Percentiles rank a stretch among this genome's conserved stretches.
Evolutionary conservation across 2,888 invertebrate genomes (phyloP).

Genomic region (Flabesymbios commensalis): DNA sequence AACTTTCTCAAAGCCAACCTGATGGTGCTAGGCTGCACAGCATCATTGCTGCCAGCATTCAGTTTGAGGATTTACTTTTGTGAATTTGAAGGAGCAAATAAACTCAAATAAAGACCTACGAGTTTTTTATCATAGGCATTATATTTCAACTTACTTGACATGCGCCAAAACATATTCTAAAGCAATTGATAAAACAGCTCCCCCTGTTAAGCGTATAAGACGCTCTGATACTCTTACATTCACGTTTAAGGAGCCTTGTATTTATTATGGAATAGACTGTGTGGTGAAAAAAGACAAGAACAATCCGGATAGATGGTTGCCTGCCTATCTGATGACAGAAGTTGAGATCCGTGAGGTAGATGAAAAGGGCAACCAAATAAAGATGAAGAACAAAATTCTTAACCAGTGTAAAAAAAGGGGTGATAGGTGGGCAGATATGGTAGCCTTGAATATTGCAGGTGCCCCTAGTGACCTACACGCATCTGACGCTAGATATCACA

Average conservation of each 20-base stretch:
- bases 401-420: neutral
- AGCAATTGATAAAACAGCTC: neutral
- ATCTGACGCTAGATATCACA: constrained; percentile 4
- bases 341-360: neutral
- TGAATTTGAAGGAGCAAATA: neutral
- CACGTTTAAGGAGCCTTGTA: neutral
- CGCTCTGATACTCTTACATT: neutral
- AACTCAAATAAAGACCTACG: neutral
- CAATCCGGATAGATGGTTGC: neutral
- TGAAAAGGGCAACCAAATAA: neutral
- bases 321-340: neutral
- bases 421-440: neutral
- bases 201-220: neutral
- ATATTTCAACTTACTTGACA: neutral
- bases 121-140: neutral
- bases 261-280: neutral
- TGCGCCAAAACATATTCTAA: neutral
- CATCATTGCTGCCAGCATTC: constrained; percentile 3
- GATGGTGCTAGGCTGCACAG: constrained; percentile 1
- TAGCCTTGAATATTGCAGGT: neutral
- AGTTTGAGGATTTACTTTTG: neutral
- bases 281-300: neutral
- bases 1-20: constrained; percentile 1
- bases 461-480: neutral
- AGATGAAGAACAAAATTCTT: neutral